Evolutionary conservation across 1,140 invertebrate species (phyloP).

Genomic region (Sminthurinus signatus): DNA sequence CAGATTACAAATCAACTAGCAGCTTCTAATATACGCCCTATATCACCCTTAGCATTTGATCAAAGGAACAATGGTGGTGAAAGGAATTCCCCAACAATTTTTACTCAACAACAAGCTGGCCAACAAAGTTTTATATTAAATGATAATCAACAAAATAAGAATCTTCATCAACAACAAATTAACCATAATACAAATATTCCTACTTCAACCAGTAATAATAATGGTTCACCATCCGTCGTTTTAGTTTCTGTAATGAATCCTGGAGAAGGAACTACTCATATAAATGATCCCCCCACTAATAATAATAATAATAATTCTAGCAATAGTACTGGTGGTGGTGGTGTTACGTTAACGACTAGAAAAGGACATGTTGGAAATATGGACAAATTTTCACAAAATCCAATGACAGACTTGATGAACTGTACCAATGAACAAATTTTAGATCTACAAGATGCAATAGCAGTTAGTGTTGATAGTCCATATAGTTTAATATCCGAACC

Average conservation of each 20-base stretch:
- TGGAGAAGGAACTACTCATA: not conserved
- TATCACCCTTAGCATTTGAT: constrained; percentile 33
- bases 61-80: not conserved
- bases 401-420: constrained; percentile 26
- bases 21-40: constrained; percentile 37
- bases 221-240: not conserved
- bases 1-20: constrained; percentile 37
- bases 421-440: constrained; percentile 23
- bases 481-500: constrained; percentile 34
- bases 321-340: not conserved
- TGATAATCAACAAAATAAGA: not conserved
- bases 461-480: constrained; percentile 23
- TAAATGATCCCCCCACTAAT: not conserved
- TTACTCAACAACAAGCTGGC: not conserved
- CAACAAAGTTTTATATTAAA: not conserved
- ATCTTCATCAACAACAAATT: too few relatives aligned
- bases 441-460: constrained; percentile 30
- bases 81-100: not conserved
- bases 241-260: constrained; percentile 14
- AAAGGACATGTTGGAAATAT: not conserved
- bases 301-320: not conserved
- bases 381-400: constrained; percentile 8
- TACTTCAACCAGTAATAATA: not conserved
- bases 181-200: not conserved
- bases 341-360: not conserved